phyloP scores from a whole-genome alignment of 1,140 invertebrate genomes.

The Akabosia matsudoensis region DNA sequence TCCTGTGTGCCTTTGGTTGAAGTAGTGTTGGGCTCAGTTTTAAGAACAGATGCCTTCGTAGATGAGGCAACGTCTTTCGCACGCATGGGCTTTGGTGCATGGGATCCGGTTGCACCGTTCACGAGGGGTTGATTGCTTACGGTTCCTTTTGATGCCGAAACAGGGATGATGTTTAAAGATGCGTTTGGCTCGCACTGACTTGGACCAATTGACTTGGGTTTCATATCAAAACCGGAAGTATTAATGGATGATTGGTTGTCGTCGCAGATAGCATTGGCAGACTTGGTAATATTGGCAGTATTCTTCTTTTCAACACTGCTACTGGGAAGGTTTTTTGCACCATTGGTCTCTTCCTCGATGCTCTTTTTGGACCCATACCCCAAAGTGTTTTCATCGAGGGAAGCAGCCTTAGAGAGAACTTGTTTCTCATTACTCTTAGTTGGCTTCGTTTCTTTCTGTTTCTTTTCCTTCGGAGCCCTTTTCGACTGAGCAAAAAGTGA shows the following conservation, averaged over 20 bases:
- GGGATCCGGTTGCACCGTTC: no score
- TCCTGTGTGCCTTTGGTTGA: no score
- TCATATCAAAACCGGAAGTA: not conserved
- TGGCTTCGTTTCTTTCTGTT: constrained; percentile 4
- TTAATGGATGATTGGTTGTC: not conserved
- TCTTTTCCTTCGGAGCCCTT: not conserved
- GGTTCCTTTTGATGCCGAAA: no score
- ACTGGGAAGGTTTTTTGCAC: not conserved
- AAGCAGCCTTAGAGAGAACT: not conserved
- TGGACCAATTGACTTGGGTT: not conserved
- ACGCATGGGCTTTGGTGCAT: no score
- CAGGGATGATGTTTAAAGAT: no score
- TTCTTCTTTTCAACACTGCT: constrained; percentile 3
- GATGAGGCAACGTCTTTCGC: no score
- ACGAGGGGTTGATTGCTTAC: no score
- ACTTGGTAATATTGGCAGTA: not conserved
- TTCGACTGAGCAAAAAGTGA: no score
- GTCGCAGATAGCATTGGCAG: not conserved
- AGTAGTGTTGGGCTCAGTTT: no score
- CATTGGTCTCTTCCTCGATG: not conserved
- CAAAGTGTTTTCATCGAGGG: constrained; percentile 3
- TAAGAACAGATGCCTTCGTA: no score
- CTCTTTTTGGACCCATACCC: constrained; percentile 16
- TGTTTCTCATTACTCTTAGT: constrained; percentile 7
- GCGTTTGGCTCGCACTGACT: not conserved